These are phyloP conservation scores for Heliconius himera DNA, from an alignment of 1,140 invertebrate species.

Conservation along the genomic window DNA sequence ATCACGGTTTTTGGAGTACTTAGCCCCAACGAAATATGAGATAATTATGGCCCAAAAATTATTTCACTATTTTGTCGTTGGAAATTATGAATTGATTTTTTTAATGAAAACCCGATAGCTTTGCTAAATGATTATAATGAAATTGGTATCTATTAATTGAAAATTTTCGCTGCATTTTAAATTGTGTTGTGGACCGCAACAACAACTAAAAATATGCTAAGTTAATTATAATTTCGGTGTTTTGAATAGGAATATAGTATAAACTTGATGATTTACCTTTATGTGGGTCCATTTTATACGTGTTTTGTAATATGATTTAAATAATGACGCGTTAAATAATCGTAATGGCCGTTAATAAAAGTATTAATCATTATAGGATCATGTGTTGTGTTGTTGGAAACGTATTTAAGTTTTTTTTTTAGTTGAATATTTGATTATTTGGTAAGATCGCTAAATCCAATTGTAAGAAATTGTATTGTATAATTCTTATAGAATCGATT, in stretches of 20 bases:
- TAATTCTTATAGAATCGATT: no score
- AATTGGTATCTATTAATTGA: conserved; percentile 46
- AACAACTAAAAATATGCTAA: conserved; percentile 32
- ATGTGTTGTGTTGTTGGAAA: no score
- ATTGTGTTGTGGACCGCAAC: conserved; percentile 32
- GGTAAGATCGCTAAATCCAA: no score
- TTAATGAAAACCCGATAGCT: conserved; percentile 55
- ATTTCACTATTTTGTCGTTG: conserved; percentile 64
- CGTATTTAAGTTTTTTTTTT: no score
- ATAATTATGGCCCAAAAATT: conserved; percentile 74
- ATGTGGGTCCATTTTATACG: neutral
- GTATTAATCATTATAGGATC: neutral
- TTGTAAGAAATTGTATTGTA: no score
- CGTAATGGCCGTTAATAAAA: neutral
- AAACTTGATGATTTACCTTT: conserved; percentile 7
- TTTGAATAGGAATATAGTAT: neutral
- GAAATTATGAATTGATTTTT: conserved; percentile 61
- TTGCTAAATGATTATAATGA: conserved; percentile 49
- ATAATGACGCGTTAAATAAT: neutral
- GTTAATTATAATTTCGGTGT: neutral
- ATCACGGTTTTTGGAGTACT: conserved; percentile 79
- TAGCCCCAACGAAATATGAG: conserved; percentile 68
- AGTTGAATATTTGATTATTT: no score
- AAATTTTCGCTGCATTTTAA: conserved; percentile 47
- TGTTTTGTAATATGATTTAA: neutral